Base-by-base conservation (phyloP, 1,140 invertebrate species). In the Amphibalanus amphitrite region DNA sequence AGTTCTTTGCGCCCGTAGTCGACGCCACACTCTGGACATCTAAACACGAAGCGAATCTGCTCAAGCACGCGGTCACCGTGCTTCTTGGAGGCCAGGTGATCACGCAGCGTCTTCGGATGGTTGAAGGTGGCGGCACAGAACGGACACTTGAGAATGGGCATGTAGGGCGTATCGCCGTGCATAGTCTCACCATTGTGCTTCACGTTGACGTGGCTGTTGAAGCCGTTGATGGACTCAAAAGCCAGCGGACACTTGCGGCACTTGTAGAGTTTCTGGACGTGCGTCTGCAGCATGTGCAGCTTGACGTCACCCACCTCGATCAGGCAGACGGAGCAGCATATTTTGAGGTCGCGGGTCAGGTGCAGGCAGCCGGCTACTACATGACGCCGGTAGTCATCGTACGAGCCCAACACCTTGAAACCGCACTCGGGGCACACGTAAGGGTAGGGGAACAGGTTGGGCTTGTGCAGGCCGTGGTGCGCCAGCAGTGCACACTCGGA, bases 191-290 rank as follows among this genome's bases (percentile, higher is more conserved):
- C 65, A 3, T 17, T 26, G 65, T 67, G 65, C 23, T 67, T 67
- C 6, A 10, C n/a, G n/a, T 67, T 67, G 3, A 67, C 65, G 65
- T 67, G 65, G 65, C 65, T 67, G 65, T 67, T 67, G 65, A 67
- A 67, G 6, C 65, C 65, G n/a, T 67, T 26, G 26, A 67, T 26
- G 26, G 65, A 67, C 28, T 67, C 65, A 26, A 67, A 67, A 3
- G 65, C 65, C 8, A 67, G 65, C 65, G 65, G 65, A 28, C 65
- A 67, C 26, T 28, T 26, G 26, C 65, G 65, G n/a, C 65, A 67
- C 28, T 67, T 67, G 65, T 67, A 67, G n/a, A 67, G 65, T 17
- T 26, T 67, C 65, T 67, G 65, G n/a, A 67, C 65, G 65, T 67
- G 65, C 26, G 65, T 67, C 28, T 67, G 65, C 28, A 67, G 26